A percentile compares a stretch with the other conserved stretches of the same genome.
Evolutionary conservation across 2,797 vertebrate genomes (phyloP).

Genomic region (Aphelocoma californica): DNA sequence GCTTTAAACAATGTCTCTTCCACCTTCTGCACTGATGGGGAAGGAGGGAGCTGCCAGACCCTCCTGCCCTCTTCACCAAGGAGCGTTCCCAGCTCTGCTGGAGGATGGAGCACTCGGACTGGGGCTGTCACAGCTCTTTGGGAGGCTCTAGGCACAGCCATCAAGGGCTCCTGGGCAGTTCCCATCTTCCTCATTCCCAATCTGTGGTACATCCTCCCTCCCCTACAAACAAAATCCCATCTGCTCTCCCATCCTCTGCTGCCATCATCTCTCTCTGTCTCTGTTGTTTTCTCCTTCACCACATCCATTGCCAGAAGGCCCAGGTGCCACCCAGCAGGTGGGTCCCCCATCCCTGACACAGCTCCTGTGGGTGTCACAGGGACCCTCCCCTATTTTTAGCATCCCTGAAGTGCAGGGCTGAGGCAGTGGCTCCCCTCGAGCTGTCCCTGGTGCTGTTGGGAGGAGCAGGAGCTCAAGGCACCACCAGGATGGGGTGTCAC

Average conservation of each 20-base stretch:
- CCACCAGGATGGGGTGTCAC: fast-evolving
- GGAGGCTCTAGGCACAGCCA: not conserved
- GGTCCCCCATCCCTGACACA: not conserved
- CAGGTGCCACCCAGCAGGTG: not conserved
- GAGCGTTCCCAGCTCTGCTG: fast-evolving
- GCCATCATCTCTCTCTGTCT: not conserved
- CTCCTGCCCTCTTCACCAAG: not conserved
- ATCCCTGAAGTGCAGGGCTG: fast-evolving
- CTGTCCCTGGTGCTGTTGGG: fast-evolving
- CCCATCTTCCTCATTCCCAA: not conserved
- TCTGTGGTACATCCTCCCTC: not conserved
- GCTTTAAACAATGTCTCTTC: slow-evolving; percentile 54
- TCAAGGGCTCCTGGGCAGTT: fast-evolving
- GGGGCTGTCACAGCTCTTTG: not conserved
- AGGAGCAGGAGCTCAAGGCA: not conserved
- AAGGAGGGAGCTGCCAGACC: not conserved
- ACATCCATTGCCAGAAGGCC: not conserved
- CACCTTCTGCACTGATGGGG: slow-evolving; percentile 4
- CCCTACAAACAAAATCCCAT: not conserved
- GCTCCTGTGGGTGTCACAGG: not conserved
- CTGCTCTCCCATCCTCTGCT: not conserved
- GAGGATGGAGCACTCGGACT: not conserved
- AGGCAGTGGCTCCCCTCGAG: not conserved
- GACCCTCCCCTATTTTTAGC: not conserved
- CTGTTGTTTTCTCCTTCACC: not conserved